A percentile compares a stretch with the other conserved stretches of the same genome.
These are phyloP conservation scores for Ectropis grisescens DNA, from an alignment of 1,140 invertebrate species.

Conservation along the genomic window DNA sequence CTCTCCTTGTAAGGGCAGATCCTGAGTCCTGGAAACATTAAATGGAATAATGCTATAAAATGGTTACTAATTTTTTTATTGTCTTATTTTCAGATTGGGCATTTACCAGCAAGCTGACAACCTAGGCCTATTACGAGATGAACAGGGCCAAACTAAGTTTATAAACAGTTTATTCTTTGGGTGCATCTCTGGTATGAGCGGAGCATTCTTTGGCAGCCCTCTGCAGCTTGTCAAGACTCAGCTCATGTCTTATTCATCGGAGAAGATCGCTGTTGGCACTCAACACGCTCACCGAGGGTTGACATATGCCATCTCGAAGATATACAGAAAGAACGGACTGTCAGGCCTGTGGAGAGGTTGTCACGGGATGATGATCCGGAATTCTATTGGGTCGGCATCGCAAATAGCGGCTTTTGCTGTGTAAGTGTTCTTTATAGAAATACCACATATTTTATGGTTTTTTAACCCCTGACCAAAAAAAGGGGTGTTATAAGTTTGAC, in stretches of 20 bases:
- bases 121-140: conserved; percentile 52
- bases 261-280: conserved; percentile 88
- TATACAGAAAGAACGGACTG: conserved; percentile 82
- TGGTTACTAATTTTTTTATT: too few relatives aligned
- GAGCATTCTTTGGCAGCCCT: conserved; percentile 73
- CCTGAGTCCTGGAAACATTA: too few relatives aligned
- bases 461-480: too few relatives aligned
- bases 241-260: conserved; percentile 84
- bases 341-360: conserved; percentile 84
- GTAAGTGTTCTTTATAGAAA: conserved; percentile 49
- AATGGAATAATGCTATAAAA: too few relatives aligned
- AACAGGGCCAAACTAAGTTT: conserved; percentile 50
- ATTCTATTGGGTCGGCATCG: conserved; percentile 71
- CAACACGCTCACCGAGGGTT: conserved; percentile 86
- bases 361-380: conserved; percentile 73
- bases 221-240: conserved; percentile 93
- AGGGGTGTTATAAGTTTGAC: too few relatives aligned
- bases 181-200: conserved; percentile 49
- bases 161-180: conserved; percentile 59
- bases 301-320: conserved; percentile 74
- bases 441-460: too few relatives aligned
- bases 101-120: conserved; percentile 67
- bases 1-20: too few relatives aligned
- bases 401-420: conserved; percentile 60
- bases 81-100: conserved; percentile 49